Conservation (phyloP, 2,888 invertebrate genomes). For the Panopea generosa region DNA sequence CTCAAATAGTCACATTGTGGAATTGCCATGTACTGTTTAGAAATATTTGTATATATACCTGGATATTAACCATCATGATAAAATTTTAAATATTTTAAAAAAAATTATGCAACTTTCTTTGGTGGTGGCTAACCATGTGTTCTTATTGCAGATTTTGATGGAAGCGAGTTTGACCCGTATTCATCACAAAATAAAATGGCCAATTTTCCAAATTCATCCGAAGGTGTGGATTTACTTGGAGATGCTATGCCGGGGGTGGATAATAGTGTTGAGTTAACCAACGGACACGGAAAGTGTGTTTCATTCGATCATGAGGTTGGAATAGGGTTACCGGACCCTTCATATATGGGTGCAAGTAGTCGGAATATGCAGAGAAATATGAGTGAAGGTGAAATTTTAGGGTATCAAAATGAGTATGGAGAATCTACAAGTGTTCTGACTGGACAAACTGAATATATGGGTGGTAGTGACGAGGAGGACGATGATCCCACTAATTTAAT, state of each 20-base stretch:
- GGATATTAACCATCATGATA: no score
- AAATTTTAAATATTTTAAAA: no score
- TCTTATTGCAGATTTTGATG: slow-evolving; percentile 56
- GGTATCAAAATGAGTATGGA: slow-evolving; percentile 59
- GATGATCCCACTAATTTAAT: slow-evolving; percentile 23
- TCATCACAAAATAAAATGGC: slow-evolving; percentile 35
- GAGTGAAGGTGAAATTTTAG: slow-evolving; percentile 59
- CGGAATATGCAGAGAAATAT: slow-evolving; percentile 35
- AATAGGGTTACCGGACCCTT: slow-evolving; percentile 19
- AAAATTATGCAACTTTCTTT: no score
- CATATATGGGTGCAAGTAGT: slow-evolving; percentile 17
- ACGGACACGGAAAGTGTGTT: slow-evolving; percentile 44
- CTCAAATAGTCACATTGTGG: no score
- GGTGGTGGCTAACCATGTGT: slow-evolving; percentile 29
- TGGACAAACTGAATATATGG: slow-evolving; percentile 51
- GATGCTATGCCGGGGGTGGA: no score
- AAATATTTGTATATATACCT: no score
- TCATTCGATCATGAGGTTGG: slow-evolving; percentile 42
- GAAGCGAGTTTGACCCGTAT: slow-evolving; percentile 53
- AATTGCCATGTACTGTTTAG: no score
- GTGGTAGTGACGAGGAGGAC: slow-evolving; percentile 53
- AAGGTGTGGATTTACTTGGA: slow-evolving; percentile 36
- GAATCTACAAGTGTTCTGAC: no score
- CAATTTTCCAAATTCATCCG: slow-evolving; percentile 19
- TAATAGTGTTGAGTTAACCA: no score